phyloP scores from a whole-genome alignment of 2,797 vertebrate species.

The Pantherophis vulpinus region DNA sequence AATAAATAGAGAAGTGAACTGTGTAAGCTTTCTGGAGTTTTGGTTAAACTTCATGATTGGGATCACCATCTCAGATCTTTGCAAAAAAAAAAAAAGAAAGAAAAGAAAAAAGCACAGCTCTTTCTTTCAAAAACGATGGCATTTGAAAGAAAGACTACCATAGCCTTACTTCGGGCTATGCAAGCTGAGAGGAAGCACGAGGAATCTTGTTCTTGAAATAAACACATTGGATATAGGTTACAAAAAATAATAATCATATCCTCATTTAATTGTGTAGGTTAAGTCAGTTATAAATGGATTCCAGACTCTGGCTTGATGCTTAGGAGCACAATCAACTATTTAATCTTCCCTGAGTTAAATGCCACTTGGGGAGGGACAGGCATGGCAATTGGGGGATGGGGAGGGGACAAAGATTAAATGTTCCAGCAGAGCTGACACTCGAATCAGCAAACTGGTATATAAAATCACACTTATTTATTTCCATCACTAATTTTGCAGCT shows the following conservation, averaged over 20 bases:
- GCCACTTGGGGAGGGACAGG: conserved; percentile 22
- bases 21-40: conserved; percentile 55
- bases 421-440: background rate
- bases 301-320: background rate
- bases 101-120: background rate
- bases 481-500: conserved; percentile 40
- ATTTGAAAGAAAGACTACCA: background rate
- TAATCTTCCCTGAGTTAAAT: conserved; percentile 26
- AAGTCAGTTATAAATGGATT: conserved; percentile 16
- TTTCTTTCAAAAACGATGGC: background rate
- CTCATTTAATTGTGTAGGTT: conserved; percentile 23
- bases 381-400: background rate
- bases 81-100: background rate
- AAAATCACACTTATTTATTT: conserved; percentile 33
- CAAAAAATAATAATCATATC: conserved; percentile 28
- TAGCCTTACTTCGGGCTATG: background rate
- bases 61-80: conserved; percentile 51
- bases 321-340: background rate
- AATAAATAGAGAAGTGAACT: conserved; percentile 73
- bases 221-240: conserved; percentile 34
- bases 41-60: conserved; percentile 71
- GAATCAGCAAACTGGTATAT: background rate
- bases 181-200: conserved; percentile 23
- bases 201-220: conserved; percentile 37
- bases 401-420: background rate